These are phyloP conservation scores for Grallaria varia DNA, from an alignment of 2,113 vertebrate species.

Conservation along the genomic window DNA sequence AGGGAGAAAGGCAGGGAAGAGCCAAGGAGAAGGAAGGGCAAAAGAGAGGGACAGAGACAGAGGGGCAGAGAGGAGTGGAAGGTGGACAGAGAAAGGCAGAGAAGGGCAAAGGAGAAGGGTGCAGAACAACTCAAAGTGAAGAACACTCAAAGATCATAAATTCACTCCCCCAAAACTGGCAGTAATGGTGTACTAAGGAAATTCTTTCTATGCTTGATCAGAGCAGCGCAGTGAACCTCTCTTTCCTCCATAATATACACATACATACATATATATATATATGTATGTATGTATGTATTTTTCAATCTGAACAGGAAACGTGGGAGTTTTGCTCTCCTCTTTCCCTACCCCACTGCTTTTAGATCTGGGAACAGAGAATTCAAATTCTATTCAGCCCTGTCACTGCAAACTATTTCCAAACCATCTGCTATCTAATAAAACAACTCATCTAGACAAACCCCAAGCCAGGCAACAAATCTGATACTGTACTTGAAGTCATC, in stretches of 20 bases:
- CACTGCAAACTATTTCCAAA: slow-evolving; percentile 61
- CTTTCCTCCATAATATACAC: neutral
- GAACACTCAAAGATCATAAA: neutral
- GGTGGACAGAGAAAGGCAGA: neutral
- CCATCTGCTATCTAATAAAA: slow-evolving; percentile 70
- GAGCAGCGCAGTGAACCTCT: neutral
- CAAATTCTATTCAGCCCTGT: slow-evolving; percentile 40
- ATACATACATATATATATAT: neutral
- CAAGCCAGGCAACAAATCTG: slow-evolving; percentile 46
- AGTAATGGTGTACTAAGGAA: neutral
- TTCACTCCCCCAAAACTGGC: neutral
- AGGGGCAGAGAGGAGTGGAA: neutral
- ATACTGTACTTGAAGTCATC: slow-evolving; percentile 40
- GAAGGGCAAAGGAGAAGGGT: neutral
- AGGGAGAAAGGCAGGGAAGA: neutral
- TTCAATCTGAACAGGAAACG: neutral
- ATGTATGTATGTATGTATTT: neutral
- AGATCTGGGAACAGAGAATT: slow-evolving; percentile 27
- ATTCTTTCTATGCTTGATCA: neutral
- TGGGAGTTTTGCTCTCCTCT: neutral
- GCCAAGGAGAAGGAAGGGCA: neutral
- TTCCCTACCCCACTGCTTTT: neutral
- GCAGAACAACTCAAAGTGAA: neutral
- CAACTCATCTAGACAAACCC: slow-evolving; percentile 38
- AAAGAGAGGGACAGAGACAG: neutral